These are phyloP conservation scores for Clusia tigrina DNA, from an alignment of 2,888 invertebrate genomes.

Conservation along the genomic window DNA sequence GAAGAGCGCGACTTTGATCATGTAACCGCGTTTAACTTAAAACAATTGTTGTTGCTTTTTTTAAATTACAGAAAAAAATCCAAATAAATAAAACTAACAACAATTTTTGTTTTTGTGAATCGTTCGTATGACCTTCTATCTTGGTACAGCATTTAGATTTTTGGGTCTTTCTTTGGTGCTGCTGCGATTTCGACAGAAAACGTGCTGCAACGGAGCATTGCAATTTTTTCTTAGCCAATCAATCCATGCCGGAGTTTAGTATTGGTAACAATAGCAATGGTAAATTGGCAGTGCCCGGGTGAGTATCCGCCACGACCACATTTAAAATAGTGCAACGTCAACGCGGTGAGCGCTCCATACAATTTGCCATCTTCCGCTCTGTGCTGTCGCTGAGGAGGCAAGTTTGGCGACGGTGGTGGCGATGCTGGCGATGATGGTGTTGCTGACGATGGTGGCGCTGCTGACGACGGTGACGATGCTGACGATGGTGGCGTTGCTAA, in stretches of 20 bases:
- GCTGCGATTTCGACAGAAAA: background rate
- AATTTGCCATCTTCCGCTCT: background rate
- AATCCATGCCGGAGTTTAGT: background rate
- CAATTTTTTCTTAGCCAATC: background rate
- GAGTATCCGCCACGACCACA: too few relatives aligned
- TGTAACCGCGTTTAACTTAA: too few relatives aligned
- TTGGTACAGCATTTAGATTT: background rate
- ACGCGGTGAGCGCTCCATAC: too few relatives aligned
- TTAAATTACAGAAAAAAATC: too few relatives aligned
- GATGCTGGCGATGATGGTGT: background rate
- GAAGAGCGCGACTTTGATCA: too few relatives aligned
- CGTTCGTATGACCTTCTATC: background rate
- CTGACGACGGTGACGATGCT: background rate
- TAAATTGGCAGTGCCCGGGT: background rate
- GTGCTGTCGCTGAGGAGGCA: background rate
- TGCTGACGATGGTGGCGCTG: background rate
- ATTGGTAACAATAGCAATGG: too few relatives aligned
- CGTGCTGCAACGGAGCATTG: background rate
- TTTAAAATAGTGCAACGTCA: background rate
- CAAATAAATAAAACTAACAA: too few relatives aligned
- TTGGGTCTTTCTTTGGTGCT: background rate
- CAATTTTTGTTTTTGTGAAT: too few relatives aligned
- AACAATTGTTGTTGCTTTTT: too few relatives aligned
- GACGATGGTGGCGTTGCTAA: conserved; percentile 1
- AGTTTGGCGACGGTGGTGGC: background rate